phyloP scores from a whole-genome alignment of 2,888 invertebrate genomes.

The Sesamia inferens region DNA sequence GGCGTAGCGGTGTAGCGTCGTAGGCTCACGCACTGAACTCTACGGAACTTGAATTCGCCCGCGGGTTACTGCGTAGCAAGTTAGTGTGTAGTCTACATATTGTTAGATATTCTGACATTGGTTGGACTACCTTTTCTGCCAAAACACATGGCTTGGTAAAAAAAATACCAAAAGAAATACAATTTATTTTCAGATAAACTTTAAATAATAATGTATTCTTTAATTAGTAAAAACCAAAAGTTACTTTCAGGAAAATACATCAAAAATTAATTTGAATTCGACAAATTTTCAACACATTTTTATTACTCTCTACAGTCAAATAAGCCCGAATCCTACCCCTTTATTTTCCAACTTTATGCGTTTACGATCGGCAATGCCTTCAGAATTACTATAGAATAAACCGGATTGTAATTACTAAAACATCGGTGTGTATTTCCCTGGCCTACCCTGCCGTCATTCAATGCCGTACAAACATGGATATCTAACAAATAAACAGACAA shows the following conservation, averaged over 20 bases:
- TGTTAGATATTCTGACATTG: slow-evolving; percentile 2
- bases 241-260: background rate
- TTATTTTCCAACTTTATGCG: slow-evolving; percentile 40
- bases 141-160: background rate
- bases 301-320: slow-evolving; percentile 36
- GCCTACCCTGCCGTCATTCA: slow-evolving; percentile 66
- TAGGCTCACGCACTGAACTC: slow-evolving; percentile 66
- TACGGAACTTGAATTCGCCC: slow-evolving; percentile 66
- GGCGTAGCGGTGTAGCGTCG: slow-evolving; percentile 78
- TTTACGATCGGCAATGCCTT: slow-evolving; percentile 35
- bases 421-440: slow-evolving; percentile 47
- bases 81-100: slow-evolving; percentile 17
- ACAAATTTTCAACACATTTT: slow-evolving; percentile 24
- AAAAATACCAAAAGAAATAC: too few species aligned
- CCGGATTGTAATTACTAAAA: slow-evolving; percentile 43
- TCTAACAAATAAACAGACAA: slow-evolving; percentile 72
- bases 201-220: background rate
- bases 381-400: slow-evolving; percentile 40
- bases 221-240: slow-evolving; percentile 10
- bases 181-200: background rate
- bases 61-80: slow-evolving; percentile 65
- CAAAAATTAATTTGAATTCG: slow-evolving; percentile 26
- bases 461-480: slow-evolving; percentile 71
- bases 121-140: background rate
- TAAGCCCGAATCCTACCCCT: slow-evolving; percentile 28